These are phyloP conservation scores for Serinus canaria DNA, from an alignment of 2,113 vertebrate species.

Conservation along the genomic window DNA sequence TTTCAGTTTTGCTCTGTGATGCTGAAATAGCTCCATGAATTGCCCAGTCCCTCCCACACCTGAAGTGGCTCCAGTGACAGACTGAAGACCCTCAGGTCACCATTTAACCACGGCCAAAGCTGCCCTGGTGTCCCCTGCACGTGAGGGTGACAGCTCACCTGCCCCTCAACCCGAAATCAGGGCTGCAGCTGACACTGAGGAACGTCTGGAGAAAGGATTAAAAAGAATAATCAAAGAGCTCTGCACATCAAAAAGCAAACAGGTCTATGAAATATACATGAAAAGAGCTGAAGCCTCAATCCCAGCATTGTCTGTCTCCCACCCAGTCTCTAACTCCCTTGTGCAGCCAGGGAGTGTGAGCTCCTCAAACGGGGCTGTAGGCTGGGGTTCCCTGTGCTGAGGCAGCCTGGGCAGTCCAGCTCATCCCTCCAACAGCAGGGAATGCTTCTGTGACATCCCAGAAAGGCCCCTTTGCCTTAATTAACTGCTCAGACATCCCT, in stretches of 20 bases:
- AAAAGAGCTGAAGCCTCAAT: slow-evolving; percentile 16
- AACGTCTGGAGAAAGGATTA: neutral
- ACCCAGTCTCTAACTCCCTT: neutral
- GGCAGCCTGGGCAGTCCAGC: neutral
- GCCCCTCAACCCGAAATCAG: neutral
- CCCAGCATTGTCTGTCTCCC: neutral
- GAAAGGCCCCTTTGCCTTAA: neutral
- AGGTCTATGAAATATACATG: slow-evolving; percentile 53
- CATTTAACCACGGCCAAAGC: neutral
- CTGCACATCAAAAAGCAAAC: slow-evolving; percentile 39
- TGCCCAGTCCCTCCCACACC: neutral
- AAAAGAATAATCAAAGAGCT: slow-evolving; percentile 40
- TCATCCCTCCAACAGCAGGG: neutral
- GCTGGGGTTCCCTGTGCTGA: neutral
- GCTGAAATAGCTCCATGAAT: neutral
- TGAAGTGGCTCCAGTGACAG: too few species aligned
- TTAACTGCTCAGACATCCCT: neutral
- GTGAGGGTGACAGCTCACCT: neutral
- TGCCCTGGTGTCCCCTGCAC: neutral
- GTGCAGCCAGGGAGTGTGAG: neutral
- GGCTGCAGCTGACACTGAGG: neutral
- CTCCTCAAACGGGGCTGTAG: neutral
- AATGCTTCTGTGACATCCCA: neutral
- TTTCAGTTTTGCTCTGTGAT: neutral
- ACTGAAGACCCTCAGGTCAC: neutral